phyloP scores from a whole-genome alignment of 2,113 vertebrate species.

The Charadrius vociferus region DNA sequence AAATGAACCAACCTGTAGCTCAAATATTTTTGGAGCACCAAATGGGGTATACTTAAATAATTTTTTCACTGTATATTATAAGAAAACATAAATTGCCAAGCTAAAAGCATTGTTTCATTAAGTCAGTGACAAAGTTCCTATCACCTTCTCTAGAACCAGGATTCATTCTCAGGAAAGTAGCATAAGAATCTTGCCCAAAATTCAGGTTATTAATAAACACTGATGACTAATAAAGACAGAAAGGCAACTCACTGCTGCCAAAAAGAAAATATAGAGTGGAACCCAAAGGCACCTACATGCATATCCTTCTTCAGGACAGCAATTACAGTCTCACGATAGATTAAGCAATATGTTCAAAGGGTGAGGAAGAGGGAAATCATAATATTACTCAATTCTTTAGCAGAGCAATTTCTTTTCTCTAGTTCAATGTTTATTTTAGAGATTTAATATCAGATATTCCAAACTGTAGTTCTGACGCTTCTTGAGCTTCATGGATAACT shows the following conservation, averaged over 20 bases:
- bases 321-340: neutral
- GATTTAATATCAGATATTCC: slow-evolving; percentile 48
- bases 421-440: slow-evolving; percentile 36
- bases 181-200: neutral
- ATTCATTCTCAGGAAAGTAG: neutral
- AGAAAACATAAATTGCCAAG: neutral
- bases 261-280: neutral
- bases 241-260: neutral
- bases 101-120: neutral
- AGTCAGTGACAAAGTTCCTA: neutral
- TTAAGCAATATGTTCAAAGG: slow-evolving; percentile 14
- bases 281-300: neutral
- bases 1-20: neutral
- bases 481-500: slow-evolving; percentile 9
- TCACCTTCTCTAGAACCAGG: neutral
- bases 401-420: slow-evolving; percentile 13
- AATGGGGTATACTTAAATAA: neutral
- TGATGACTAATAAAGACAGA: neutral
- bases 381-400: neutral
- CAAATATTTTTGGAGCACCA: neutral
- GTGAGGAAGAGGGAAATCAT: neutral
- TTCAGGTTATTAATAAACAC: neutral
- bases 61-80: neutral
- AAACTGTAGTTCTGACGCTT: neutral
- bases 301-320: neutral